Percentiles rank a stretch among this genome's conserved stretches.
phyloP scores from a whole-genome alignment of 2,888 invertebrate species.

The Neelides folsomi region DNA sequence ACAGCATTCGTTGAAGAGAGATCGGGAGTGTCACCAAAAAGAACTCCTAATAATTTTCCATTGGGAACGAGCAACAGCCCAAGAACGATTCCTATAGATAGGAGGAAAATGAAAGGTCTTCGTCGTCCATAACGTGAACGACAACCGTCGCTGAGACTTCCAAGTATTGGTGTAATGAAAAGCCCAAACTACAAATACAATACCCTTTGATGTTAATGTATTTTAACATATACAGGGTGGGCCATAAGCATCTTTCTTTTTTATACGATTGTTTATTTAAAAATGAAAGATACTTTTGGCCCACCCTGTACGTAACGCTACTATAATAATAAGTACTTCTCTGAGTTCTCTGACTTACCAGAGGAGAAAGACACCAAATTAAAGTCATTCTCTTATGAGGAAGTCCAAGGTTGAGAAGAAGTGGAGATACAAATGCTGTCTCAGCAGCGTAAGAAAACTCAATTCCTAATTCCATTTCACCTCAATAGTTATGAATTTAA shows the following conservation, averaged over 20 bases:
- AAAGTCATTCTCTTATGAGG: slow-evolving; percentile 87
- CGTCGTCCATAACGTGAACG: slow-evolving; percentile 64
- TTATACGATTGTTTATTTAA: too few species aligned
- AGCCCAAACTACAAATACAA: slow-evolving; percentile 52
- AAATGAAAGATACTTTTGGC: too few species aligned
- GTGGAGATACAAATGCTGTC: slow-evolving; percentile 92
- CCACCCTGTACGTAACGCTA: too few species aligned
- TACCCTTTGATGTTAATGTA: too few species aligned
- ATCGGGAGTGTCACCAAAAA: slow-evolving; percentile 53
- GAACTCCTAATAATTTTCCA: slow-evolving; percentile 69
- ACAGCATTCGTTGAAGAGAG: slow-evolving; percentile 10
- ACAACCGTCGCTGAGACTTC: slow-evolving; percentile 84
- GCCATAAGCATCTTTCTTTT: too few species aligned
- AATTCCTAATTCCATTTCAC: slow-evolving; percentile 38
- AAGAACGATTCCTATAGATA: slow-evolving; percentile 76
- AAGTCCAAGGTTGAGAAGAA: slow-evolving; percentile 79
- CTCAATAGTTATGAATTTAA: not conserved
- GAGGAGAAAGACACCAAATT: slow-evolving; percentile 87
- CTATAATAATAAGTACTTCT: not conserved
- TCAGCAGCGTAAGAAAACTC: slow-evolving; percentile 96
- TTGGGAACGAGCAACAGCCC: slow-evolving; percentile 84
- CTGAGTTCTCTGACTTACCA: slow-evolving; percentile 38
- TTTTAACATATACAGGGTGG: too few species aligned
- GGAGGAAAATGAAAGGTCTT: slow-evolving; percentile 76
- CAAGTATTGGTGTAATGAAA: slow-evolving; percentile 81